Conservation (phyloP, 2,888 invertebrate species). For the Galeruca laticollis region DNA sequence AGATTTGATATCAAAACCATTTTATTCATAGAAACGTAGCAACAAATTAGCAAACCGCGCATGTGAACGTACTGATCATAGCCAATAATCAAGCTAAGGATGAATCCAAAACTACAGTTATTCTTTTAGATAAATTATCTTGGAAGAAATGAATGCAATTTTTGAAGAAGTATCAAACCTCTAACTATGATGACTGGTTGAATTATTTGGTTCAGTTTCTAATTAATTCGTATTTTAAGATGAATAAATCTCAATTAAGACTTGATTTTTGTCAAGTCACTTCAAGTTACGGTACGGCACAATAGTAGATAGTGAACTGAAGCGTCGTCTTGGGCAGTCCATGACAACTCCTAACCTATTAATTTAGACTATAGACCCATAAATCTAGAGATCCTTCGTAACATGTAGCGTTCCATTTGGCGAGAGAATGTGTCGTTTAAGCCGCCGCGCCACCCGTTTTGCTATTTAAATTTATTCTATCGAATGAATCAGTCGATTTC, state of each 20-base stretch:
- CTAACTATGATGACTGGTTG: background rate
- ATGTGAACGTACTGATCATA: too few relatives aligned
- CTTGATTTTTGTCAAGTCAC: background rate
- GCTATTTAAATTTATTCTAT: conserved; percentile 59
- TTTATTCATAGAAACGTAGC: too few relatives aligned
- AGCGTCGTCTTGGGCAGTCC: conserved; percentile 13
- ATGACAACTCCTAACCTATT: conserved; percentile 14
- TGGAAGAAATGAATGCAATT: too few relatives aligned
- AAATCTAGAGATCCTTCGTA: conserved; percentile 22
- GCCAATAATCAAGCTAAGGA: too few relatives aligned
- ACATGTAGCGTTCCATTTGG: conserved; percentile 26
- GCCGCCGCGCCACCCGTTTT: conserved; percentile 25
- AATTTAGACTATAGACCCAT: conserved; percentile 26
- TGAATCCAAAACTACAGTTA: too few relatives aligned
- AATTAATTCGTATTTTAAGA: background rate
- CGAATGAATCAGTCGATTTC: conserved; percentile 58
- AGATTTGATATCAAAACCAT: too few relatives aligned
- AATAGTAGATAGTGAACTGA: background rate
- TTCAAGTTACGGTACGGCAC: background rate
- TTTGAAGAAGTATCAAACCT: too few relatives aligned
- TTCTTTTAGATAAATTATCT: too few relatives aligned
- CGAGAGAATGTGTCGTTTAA: conserved; percentile 26
- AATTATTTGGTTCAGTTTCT: background rate
- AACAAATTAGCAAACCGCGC: too few relatives aligned
- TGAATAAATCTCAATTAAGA: background rate